phyloP scores from a whole-genome alignment of 2,888 invertebrate species.

The Lithophane leautieri region DNA sequence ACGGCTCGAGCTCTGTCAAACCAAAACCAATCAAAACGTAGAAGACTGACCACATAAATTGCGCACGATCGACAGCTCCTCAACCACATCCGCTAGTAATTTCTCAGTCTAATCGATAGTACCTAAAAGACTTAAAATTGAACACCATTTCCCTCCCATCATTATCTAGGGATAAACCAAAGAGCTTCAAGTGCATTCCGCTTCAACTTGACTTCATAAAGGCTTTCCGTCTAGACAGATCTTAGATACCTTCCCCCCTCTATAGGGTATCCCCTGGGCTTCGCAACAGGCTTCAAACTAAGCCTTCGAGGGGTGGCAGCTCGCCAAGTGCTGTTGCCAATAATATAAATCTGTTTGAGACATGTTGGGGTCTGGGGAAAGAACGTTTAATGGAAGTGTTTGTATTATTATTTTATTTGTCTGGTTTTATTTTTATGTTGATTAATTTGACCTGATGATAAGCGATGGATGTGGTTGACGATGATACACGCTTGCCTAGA shows the following conservation, averaged over 20 bases:
- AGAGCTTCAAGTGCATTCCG: conserved; percentile 29
- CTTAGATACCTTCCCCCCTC: conserved; percentile 23
- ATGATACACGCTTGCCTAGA: not conserved
- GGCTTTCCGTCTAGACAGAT: conserved; percentile 55
- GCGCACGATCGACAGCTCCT: not conserved
- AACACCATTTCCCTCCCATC: not conserved
- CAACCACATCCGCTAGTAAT: not conserved
- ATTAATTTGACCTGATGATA: not conserved
- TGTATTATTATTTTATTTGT: conserved; percentile 19
- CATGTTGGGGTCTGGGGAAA: conserved; percentile 10
- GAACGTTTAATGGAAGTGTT: conserved; percentile 23
- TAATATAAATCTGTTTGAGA: conserved; percentile 52
- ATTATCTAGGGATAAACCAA: conserved; percentile 20
- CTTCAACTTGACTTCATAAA: conserved; percentile 30
- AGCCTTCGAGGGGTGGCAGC: conserved; percentile 43
- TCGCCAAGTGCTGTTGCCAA: conserved; percentile 53
- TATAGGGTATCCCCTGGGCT: not conserved
- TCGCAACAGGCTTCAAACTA: conserved; percentile 53
- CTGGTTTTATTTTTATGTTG: not conserved
- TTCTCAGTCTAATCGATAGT: not conserved
- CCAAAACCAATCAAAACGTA: not conserved
- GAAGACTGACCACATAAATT: not conserved
- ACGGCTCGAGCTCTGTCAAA: no score
- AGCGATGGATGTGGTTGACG: not conserved
- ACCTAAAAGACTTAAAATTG: not conserved